phyloP scores from a whole-genome alignment of 2,888 invertebrate species.

The Autographa gamma region DNA sequence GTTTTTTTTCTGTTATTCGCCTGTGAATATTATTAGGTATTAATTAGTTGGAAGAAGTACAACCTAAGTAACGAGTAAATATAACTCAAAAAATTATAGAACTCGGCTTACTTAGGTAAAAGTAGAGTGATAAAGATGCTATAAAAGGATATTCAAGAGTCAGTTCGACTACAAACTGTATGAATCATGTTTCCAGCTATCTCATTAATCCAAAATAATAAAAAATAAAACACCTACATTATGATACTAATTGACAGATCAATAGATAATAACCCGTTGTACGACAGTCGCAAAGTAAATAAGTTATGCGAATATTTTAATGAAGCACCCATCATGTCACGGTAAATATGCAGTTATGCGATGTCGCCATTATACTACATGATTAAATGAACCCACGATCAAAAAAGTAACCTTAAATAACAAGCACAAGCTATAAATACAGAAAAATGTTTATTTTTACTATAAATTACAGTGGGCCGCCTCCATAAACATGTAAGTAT shows the following conservation, averaged over 20 bases:
- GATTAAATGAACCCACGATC: conserved; percentile 17
- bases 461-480: conserved; percentile 1
- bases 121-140: neutral
- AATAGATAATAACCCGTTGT: conserved; percentile 48
- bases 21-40: no score
- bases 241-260: conserved; percentile 50
- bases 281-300: conserved; percentile 37
- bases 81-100: no score
- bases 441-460: conserved; percentile 16
- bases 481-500: conserved; percentile 8
- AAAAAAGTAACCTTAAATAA: conserved; percentile 24
- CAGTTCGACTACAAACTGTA: neutral
- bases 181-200: conserved; percentile 2
- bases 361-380: conserved; percentile 28
- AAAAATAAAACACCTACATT: conserved; percentile 15
- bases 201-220: conserved; percentile 19
- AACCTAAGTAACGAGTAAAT: no score
- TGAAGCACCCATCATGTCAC: conserved; percentile 57
- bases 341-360: conserved; percentile 45
- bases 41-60: no score
- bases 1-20: no score
- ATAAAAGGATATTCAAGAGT: neutral
- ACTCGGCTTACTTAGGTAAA: neutral
- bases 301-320: conserved; percentile 65
- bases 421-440: conserved; percentile 28